Percentiles rank a stretch among this genome's conserved stretches.
Evolutionary conservation across 1,140 invertebrate genomes (phyloP).

Genomic region (Lepeophtheirus salmonis): DNA sequence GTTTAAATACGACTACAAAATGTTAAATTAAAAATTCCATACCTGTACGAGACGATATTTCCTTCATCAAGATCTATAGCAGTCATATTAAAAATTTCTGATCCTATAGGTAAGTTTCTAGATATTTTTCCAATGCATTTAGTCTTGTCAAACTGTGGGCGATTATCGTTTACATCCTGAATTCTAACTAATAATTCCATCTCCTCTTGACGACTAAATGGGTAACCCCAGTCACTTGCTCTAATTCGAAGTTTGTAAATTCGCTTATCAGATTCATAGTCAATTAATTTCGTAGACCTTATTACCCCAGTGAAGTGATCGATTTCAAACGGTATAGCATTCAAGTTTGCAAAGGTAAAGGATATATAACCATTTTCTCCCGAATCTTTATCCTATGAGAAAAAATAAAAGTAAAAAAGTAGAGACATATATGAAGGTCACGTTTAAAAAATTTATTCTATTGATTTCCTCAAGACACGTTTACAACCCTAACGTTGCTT

Average conservation of each 20-base stretch:
- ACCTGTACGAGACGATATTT: conserved; percentile 68
- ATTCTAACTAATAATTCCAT: conserved; percentile 57
- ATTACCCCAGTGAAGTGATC: conserved; percentile 82
- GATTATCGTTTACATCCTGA: conserved; percentile 76
- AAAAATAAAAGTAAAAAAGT: no score
- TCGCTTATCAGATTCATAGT: conserved; percentile 73
- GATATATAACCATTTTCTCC: conserved; percentile 87
- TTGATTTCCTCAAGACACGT: no score
- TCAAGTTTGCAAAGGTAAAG: conserved; percentile 73
- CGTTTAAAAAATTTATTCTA: no score
- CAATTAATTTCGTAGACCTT: conserved; percentile 54
- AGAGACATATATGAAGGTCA: no score
- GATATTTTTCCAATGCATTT: conserved; percentile 66
- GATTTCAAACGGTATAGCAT: conserved; percentile 72
- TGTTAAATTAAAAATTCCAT: no score
- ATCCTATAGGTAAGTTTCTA: conserved; percentile 51
- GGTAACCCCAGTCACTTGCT: conserved; percentile 83
- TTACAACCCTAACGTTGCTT: no score
- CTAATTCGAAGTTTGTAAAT: conserved; percentile 57
- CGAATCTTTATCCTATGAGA: conserved; percentile 67
- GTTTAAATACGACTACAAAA: no score
- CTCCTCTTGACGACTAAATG: conserved; percentile 71
- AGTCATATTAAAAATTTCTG: conserved; percentile 66
- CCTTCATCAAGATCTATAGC: conserved; percentile 82
- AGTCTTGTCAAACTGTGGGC: conserved; percentile 45